Evolutionary conservation across 2,113 vertebrate species (phyloP), one percentile per base, ranked within the genome.

Genomic region (Microcebus murinus): DNA sequence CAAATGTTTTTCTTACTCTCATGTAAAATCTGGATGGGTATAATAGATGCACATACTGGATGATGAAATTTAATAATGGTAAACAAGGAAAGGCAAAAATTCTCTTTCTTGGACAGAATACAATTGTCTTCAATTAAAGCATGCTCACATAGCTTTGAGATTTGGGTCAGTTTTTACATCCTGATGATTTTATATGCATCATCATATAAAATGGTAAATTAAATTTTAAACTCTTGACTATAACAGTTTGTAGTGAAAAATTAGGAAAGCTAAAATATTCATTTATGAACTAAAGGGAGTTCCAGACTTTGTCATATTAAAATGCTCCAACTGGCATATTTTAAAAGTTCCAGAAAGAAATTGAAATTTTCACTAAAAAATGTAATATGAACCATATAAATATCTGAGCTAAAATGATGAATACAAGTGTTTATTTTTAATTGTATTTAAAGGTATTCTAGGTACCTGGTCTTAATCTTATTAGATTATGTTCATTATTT

Each of bases 31-130:
- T 91, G 1, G 3, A 17, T 76, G 17, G 57, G 34, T 11, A 27
- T 95, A 90, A 39, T 1, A 61, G 71, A 25, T n/a, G 9, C 18
- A 91, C 39, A 93, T 45, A 97, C 3, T n/a, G 63, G 36, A 97
- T 87, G 76, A 96, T 34, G 63, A 48, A 74, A 80, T 57, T n/a
- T 82, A 86, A 91, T 4, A 86, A 68, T 80, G 34, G 82, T 76
- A 48, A 95, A 4, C 17, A 79, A 42, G 42, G 31, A 85, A 92
- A 67, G 5, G 8, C 8, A 90, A 79, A 67, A 84, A 70, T 85
- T 31, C 20, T 95, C 9, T 80, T 95, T 93, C 31, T 67, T 57
- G 67, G 79, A 73, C 29, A 96, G 59, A 96, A 87, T n/a, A 86
- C 11, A 84, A n/a, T 7, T 68, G 39, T 91, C 17, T 81, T 93